Evolutionary conservation across 2,113 vertebrate species (phyloP).

Genomic region (Solea solea): DNA sequence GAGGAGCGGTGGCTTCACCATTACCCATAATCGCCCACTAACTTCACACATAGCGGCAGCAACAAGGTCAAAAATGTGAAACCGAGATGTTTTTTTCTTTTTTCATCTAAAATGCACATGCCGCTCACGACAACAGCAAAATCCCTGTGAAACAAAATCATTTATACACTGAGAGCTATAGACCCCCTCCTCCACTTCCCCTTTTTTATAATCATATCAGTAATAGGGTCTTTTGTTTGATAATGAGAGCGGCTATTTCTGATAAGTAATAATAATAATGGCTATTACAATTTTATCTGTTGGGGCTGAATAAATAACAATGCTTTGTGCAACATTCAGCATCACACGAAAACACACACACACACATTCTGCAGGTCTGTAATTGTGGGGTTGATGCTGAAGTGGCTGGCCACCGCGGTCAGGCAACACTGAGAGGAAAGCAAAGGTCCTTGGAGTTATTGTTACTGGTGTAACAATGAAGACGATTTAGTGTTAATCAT

Average conservation of each 20-base stretch:
- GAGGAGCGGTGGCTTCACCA: conserved; percentile 35
- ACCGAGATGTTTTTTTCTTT: conserved; percentile 54
- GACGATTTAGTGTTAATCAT: conserved; percentile 60
- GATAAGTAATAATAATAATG: conserved; percentile 67
- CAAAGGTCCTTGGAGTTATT: conserved; percentile 66
- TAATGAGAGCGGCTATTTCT: conserved; percentile 72
- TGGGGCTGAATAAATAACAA: conserved; percentile 66
- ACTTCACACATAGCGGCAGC: conserved; percentile 62
- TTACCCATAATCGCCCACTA: conserved; percentile 53
- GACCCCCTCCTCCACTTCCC: conserved; percentile 38
- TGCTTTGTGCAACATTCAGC: conserved; percentile 41
- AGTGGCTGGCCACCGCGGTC: conserved; percentile 53
- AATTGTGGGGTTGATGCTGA: conserved; percentile 60
- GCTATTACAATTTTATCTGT: conserved; percentile 69
- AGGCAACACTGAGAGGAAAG: conserved; percentile 22
- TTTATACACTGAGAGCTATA: conserved; percentile 49
- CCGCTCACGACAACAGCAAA: conserved; percentile 57
- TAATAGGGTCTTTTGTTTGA: conserved; percentile 75
- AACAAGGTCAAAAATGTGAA: conserved; percentile 71
- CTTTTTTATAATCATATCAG: conserved; percentile 72
- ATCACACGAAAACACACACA: conserved; percentile 35
- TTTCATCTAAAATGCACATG: conserved; percentile 26
- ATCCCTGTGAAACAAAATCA: conserved; percentile 60
- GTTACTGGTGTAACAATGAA: conserved; percentile 62
- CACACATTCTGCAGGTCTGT: conserved; percentile 47